A percentile compares a stretch with the other conserved stretches of the same genome.
Conservation (phyloP, 2,888 invertebrate species). For the Cepaea hortensis region DNA sequence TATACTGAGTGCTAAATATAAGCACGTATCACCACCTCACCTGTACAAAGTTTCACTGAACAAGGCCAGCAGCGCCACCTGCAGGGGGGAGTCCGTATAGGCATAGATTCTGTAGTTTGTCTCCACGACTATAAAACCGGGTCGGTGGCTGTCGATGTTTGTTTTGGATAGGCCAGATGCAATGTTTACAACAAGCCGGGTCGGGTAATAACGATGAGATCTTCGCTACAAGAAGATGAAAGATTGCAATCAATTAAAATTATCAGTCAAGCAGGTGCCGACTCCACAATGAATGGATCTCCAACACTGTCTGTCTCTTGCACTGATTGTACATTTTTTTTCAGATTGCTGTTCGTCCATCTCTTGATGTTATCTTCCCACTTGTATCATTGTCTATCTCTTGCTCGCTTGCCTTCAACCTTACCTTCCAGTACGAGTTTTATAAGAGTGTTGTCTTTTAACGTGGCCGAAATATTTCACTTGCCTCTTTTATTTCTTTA, state of each 20-base stretch:
- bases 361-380: no score
- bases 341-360: no score
- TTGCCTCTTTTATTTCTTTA: no score
- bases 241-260: neutral
- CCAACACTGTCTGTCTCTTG: no score
- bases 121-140: conserved; percentile 93
- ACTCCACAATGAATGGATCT: no score
- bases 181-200: conserved; percentile 91
- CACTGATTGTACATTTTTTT: no score
- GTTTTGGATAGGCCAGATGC: conserved; percentile 79
- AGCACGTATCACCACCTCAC: conserved; percentile 75
- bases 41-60: conserved; percentile 94
- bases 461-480: no score
- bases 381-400: no score
- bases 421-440: no score
- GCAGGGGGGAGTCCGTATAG: conserved; percentile 88
- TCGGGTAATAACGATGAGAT: conserved; percentile 95
- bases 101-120: conserved; percentile 97
- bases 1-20: no score
- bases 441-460: no score
- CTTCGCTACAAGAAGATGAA: conserved; percentile 81
- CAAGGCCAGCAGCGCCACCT: conserved; percentile 92
- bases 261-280: neutral
- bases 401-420: no score
- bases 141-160: conserved; percentile 60